A percentile compares a stretch with the other conserved stretches of the same genome.
phyloP scores from a whole-genome alignment of 2,888 invertebrate species.

The Scaptomyza tumidula region DNA sequence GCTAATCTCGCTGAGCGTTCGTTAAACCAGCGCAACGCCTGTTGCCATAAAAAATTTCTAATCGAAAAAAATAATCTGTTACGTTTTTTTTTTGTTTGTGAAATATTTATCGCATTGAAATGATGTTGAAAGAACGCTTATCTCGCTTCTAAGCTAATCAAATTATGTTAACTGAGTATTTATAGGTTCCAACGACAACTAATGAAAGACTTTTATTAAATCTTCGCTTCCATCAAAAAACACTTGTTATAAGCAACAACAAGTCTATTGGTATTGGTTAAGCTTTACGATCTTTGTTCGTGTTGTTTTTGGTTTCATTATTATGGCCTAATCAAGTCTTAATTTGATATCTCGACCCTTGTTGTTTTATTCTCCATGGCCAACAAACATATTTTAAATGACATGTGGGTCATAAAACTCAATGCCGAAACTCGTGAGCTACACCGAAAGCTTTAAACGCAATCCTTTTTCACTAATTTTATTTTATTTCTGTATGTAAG shows the following conservation, averaged over 20 bases:
- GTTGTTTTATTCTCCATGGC: neutral
- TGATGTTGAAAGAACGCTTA: slow-evolving; percentile 33
- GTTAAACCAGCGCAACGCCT: slow-evolving; percentile 52
- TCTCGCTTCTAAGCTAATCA: slow-evolving; percentile 49
- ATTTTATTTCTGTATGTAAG: slow-evolving; percentile 2
- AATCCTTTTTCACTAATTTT: neutral
- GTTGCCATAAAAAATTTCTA: slow-evolving; percentile 46
- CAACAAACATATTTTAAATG: no score
- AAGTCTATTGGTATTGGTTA: neutral
- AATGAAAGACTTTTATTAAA: slow-evolving; percentile 22
- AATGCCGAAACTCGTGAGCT: slow-evolving; percentile 19
- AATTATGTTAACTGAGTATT: slow-evolving; percentile 72
- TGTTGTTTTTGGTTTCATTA: neutral
- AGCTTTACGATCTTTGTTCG: slow-evolving; percentile 22
- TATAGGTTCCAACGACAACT: slow-evolving; percentile 37
- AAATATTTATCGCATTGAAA: slow-evolving; percentile 46
- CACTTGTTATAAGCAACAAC: slow-evolving; percentile 23
- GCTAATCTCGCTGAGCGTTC: slow-evolving; percentile 49
- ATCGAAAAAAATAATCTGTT: no score
- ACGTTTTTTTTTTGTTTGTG: no score
- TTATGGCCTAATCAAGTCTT: slow-evolving; percentile 8
- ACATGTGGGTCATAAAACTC: slow-evolving; percentile 28
- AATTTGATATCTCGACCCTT: slow-evolving; percentile 23
- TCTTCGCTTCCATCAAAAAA: neutral
- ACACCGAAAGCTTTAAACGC: slow-evolving; percentile 1